phyloP scores from a whole-genome alignment of 2,113 vertebrate species.

The Paradoxurus hermaphroditus region DNA sequence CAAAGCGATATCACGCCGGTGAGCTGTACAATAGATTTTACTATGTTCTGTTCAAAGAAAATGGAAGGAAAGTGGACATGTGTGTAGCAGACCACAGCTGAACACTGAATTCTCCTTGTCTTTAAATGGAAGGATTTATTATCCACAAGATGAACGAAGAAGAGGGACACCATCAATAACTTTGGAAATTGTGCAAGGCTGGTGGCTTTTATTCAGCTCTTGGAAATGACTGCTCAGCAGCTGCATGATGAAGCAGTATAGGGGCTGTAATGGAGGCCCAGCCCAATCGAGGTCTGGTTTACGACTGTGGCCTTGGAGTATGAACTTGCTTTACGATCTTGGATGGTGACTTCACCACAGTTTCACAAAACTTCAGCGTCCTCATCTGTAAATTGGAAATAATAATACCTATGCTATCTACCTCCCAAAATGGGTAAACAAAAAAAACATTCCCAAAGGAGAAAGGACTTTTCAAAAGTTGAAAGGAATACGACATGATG shows the following conservation, averaged over 20 bases:
- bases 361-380: neutral
- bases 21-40: conserved; percentile 81
- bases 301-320: neutral
- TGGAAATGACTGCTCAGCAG: neutral
- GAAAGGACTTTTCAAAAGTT: neutral
- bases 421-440: neutral
- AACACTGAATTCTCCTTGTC: conserved; percentile 76
- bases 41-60: conserved; percentile 84
- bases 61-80: conserved; percentile 79
- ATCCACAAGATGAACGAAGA: conserved; percentile 61
- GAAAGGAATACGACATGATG: neutral
- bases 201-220: conserved; percentile 40
- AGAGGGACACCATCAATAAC: conserved; percentile 48
- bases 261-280: neutral
- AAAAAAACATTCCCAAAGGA: conserved; percentile 24
- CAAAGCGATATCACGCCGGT: conserved; percentile 82
- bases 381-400: neutral
- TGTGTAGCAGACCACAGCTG: conserved; percentile 79
- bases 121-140: conserved; percentile 76
- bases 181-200: conserved; percentile 62
- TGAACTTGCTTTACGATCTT: neutral
- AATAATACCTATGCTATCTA: neutral
- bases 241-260: neutral
- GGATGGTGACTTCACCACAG: neutral
- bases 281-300: neutral